These are phyloP conservation scores for Pseudomyrmex dendroicus DNA, from an alignment of 1,140 invertebrate species.

Conservation along the genomic window DNA sequence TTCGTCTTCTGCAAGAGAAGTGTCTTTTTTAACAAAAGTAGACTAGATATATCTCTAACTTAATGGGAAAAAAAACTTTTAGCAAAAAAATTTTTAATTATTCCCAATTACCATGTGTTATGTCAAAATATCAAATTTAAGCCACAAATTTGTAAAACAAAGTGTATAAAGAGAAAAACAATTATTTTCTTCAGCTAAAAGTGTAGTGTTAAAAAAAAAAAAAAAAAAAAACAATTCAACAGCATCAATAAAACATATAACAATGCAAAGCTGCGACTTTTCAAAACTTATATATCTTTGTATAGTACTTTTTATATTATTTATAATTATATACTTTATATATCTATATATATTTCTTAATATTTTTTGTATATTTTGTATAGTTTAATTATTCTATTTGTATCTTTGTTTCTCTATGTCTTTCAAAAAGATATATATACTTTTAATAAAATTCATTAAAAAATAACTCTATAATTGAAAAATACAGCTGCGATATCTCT, in stretches of 20 bases:
- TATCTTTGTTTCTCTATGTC: background rate
- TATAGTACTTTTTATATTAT: background rate
- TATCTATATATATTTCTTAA: background rate
- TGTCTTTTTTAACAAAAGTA: constrained; percentile 3
- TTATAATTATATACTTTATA: background rate
- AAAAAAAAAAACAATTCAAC: constrained; percentile 13
- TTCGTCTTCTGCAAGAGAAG: background rate
- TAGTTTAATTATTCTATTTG: background rate
- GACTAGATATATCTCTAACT: constrained; percentile 8
- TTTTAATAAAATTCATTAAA: constrained; percentile 1
- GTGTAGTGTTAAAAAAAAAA: constrained; percentile 5
- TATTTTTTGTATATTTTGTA: background rate
- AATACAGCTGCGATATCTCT: constrained; percentile 13
- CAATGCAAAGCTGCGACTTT: constrained; percentile 2
- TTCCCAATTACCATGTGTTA: constrained; percentile 16
- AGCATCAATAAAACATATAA: constrained; percentile 26
- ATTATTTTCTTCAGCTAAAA: background rate
- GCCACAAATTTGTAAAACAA: constrained; percentile 25
- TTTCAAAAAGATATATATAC: background rate
- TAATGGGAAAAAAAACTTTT: constrained; percentile 11
- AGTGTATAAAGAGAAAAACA: background rate
- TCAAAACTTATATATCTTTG: background rate
- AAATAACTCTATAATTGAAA: constrained; percentile 25
- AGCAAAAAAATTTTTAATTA: constrained; percentile 22
- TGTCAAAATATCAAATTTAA: constrained; percentile 9